Percentiles rank a stretch among this genome's conserved stretches.
Conservation (phyloP, 1,140 invertebrate genomes). For the Leptopilina boulardi region DNA sequence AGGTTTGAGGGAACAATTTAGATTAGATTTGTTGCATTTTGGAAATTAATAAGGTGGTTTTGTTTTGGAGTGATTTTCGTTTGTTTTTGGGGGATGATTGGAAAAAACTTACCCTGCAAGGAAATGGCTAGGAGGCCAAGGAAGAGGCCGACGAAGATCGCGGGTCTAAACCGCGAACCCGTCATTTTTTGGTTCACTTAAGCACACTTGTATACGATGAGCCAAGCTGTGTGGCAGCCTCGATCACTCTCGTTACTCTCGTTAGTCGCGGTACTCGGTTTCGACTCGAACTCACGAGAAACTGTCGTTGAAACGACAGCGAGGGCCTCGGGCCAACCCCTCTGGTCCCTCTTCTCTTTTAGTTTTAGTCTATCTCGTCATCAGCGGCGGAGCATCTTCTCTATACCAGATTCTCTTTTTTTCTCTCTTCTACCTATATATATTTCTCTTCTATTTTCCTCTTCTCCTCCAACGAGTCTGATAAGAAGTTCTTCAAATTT, state of each 20-base stretch:
- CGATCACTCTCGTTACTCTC: conserved; percentile 62
- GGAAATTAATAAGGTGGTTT: no score
- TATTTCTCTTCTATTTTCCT: conserved; percentile 30
- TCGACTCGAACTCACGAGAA: conserved; percentile 70
- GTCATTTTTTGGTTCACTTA: conserved; percentile 73
- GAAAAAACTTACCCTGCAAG: conserved; percentile 72
- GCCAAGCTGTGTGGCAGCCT: conserved; percentile 67
- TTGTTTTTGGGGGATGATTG: background rate
- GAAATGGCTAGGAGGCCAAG: conserved; percentile 68
- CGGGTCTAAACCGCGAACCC: conserved; percentile 72
- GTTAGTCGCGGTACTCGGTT: conserved; percentile 62
- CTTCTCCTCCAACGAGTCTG: background rate
- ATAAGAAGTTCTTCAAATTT: conserved; percentile 5
- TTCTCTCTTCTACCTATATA: background rate
- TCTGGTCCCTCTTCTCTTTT: conserved; percentile 43
- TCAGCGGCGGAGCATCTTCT: background rate
- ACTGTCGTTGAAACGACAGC: conserved; percentile 67
- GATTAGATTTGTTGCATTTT: no score
- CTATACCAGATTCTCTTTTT: conserved; percentile 19
- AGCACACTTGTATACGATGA: conserved; percentile 68
- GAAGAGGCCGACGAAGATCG: conserved; percentile 70
- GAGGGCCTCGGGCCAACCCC: conserved; percentile 63
- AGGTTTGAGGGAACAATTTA: no score
- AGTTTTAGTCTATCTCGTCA: conserved; percentile 43
- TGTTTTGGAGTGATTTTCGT: background rate